Evolutionary conservation across 2,113 vertebrate species (phyloP).

Genomic region (Sceloporus tristichus): DNA sequence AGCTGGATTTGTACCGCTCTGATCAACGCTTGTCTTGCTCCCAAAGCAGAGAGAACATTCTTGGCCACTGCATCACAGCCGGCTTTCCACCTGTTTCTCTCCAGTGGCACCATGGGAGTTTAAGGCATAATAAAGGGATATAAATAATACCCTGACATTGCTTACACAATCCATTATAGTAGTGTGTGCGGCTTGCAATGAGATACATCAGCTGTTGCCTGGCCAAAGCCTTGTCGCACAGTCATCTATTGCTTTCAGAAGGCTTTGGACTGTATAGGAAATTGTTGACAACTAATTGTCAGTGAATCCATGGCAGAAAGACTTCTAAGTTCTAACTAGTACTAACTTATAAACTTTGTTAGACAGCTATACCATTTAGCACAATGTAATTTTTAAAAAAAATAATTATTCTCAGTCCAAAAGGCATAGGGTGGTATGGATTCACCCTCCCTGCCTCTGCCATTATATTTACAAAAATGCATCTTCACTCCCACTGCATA

Average conservation of each 20-base stretch:
- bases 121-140: conserved; percentile 69
- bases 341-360: neutral
- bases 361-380: neutral
- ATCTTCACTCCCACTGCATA: neutral
- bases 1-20: conserved; percentile 23
- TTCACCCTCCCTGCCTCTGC: neutral
- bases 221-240: rapidly evolving
- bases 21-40: conserved; percentile 11
- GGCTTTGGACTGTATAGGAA: neutral
- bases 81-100: conserved; percentile 73
- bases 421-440: neutral
- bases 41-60: neutral
- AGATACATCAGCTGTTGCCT: conserved; percentile 56
- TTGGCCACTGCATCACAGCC: conserved; percentile 29
- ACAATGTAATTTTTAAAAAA: neutral
- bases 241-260: conserved; percentile 11
- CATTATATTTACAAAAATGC: neutral
- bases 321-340: neutral
- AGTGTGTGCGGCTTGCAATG: conserved; percentile 13
- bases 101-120: conserved; percentile 51
- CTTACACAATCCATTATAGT: conserved; percentile 30
- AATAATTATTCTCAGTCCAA: neutral
- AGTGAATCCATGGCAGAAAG: neutral
- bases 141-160: conserved; percentile 68
- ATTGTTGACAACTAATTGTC: neutral